Evolutionary conservation across 35 echinoderm and acorn worm genomes (phyloP).

Genomic region (Ophiothrix spiculata): DNA sequence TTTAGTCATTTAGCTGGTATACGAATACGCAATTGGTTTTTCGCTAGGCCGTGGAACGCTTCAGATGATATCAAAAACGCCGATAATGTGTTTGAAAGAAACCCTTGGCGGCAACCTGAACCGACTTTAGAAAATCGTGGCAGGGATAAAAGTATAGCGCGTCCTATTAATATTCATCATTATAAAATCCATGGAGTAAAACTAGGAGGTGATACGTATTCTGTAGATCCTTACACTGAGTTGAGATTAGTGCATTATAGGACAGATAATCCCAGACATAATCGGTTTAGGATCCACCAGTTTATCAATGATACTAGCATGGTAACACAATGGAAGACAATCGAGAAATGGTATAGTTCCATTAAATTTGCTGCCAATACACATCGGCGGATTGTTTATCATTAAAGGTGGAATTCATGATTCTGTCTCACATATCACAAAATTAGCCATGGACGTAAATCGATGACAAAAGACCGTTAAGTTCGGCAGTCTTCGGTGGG

Average conservation of each 20-base stretch:
- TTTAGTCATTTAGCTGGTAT: constrained; percentile 4
- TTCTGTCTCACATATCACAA: too few species aligned
- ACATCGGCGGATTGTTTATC: too few species aligned
- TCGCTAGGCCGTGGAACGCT: constrained; percentile 54
- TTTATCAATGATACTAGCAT: constrained; percentile 67
- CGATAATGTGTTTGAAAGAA: constrained; percentile 64
- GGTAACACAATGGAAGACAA: constrained; percentile 64
- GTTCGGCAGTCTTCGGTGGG: too few species aligned
- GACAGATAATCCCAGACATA: constrained; percentile 74
- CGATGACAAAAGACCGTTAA: too few species aligned
- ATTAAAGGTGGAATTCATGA: too few species aligned
- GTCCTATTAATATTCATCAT: constrained; percentile 71
- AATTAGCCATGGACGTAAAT: too few species aligned
- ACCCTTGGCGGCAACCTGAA: constrained; percentile 62
- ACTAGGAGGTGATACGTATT: constrained; percentile 74
- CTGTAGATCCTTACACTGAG: constrained; percentile 70
- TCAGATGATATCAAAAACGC: constrained; percentile 28
- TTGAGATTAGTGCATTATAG: constrained; percentile 82
- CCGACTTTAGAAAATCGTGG: constrained; percentile 70
- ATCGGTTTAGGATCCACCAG: constrained; percentile 63
- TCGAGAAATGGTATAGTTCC: constrained; percentile 29
- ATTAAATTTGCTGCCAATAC: too few species aligned
- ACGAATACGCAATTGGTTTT: constrained; percentile 73
- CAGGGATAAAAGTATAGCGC: constrained; percentile 77
- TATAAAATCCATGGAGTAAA: constrained; percentile 92